Percentiles rank a stretch among this genome's conserved stretches.
Evolutionary conservation across 2,797 vertebrate genomes (phyloP).

Genomic region (Channallabes apus): DNA sequence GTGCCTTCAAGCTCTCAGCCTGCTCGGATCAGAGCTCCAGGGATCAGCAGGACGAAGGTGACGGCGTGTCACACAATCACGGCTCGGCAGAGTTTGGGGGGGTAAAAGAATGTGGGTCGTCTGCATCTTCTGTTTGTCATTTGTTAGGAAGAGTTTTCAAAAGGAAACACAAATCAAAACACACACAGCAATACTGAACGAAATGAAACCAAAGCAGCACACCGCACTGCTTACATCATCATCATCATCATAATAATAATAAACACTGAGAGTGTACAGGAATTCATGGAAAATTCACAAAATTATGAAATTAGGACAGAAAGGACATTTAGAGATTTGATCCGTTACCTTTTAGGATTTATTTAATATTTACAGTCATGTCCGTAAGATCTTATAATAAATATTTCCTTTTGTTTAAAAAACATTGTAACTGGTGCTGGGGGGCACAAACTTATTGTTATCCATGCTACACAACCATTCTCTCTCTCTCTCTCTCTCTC

Average conservation of each 20-base stretch:
- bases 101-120: too few species aligned
- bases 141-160: too few species aligned
- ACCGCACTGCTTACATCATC: too few species aligned
- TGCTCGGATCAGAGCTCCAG: background rate
- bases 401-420: background rate
- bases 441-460: background rate
- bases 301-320: background rate
- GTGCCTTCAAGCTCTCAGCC: too few species aligned
- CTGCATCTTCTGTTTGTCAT: too few species aligned
- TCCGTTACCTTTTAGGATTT: too few species aligned
- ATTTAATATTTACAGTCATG: background rate
- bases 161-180: too few species aligned
- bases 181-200: too few species aligned
- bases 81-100: too few species aligned
- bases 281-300: background rate
- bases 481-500: background rate
- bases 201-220: too few species aligned
- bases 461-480: background rate
- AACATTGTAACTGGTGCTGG: background rate
- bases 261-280: background rate
- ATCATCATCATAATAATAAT: background rate
- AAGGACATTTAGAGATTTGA: background rate
- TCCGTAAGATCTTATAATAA: background rate
- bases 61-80: background rate
- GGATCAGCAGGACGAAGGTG: accelerated